These are phyloP conservation scores for Oryzias javanicus DNA, from an alignment of 2,113 vertebrate genomes.

Conservation along the genomic window DNA sequence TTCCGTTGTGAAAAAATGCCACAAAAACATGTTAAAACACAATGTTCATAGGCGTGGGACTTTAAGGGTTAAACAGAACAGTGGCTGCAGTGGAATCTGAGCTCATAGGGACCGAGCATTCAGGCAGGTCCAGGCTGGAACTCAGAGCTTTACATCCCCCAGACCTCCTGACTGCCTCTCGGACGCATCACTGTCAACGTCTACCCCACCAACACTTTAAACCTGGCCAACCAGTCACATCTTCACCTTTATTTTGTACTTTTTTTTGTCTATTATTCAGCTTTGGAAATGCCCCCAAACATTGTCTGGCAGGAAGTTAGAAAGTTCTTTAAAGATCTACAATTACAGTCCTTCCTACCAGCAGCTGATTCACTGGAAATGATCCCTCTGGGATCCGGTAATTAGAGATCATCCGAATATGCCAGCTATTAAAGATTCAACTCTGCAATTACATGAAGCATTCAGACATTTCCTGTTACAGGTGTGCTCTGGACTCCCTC, in stretches of 20 bases:
- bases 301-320: slow-evolving; percentile 38
- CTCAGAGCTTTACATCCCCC: slow-evolving; percentile 53
- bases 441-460: slow-evolving; percentile 43
- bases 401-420: slow-evolving; percentile 43
- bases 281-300: slow-evolving; percentile 30
- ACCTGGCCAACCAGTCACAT: slow-evolving; percentile 18
- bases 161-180: slow-evolving; percentile 67
- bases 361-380: slow-evolving; percentile 37
- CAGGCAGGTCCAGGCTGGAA: slow-evolving; percentile 68
- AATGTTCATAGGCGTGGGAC: not conserved
- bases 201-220: slow-evolving; percentile 13
- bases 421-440: slow-evolving; percentile 46
- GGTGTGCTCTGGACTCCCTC: slow-evolving; percentile 29
- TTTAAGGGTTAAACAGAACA: slow-evolving; percentile 45
- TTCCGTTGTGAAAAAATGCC: no score
- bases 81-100: slow-evolving; percentile 64
- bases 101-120: slow-evolving; percentile 61
- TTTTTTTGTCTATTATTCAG: slow-evolving; percentile 20
- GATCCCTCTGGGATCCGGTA: slow-evolving; percentile 47
- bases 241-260: slow-evolving; percentile 13
- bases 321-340: slow-evolving; percentile 44
- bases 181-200: slow-evolving; percentile 48
- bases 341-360: slow-evolving; percentile 54
- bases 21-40: slow-evolving; percentile 9
- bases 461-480: slow-evolving; percentile 31